Percentiles rank a stretch among this genome's conserved stretches.
phyloP scores from a whole-genome alignment of 1,140 invertebrate species.

The Psix sp. region DNA sequence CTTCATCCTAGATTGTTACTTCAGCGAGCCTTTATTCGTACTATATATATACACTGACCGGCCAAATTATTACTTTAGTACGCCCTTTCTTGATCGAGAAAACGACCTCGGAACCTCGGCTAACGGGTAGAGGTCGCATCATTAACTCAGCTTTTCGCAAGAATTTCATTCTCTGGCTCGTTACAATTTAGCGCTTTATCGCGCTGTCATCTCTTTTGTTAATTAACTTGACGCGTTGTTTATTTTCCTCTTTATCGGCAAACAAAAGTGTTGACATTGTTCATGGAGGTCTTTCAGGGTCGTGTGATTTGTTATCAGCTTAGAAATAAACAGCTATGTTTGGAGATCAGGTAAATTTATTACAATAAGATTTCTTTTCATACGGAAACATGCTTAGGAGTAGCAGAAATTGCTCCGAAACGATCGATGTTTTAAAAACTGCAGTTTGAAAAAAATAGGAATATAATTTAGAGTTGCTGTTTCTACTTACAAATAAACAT shows the following conservation, averaged over 20 bases:
- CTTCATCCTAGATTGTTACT: slow-evolving; percentile 58
- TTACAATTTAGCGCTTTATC: slow-evolving; percentile 49
- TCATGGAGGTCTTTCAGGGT: too few relatives aligned
- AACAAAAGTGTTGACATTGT: slow-evolving; percentile 9
- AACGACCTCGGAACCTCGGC: slow-evolving; percentile 48
- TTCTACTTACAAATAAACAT: too few relatives aligned
- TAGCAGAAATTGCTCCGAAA: too few relatives aligned
- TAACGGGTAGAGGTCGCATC: slow-evolving; percentile 53
- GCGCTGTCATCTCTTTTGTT: slow-evolving; percentile 31
- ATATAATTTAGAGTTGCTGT: too few relatives aligned
- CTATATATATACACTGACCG: slow-evolving; percentile 34
- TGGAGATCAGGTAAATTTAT: too few relatives aligned
- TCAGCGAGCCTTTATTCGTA: slow-evolving; percentile 45
- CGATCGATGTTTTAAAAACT: too few relatives aligned
- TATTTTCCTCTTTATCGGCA: slow-evolving; percentile 17
- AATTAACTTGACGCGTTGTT: slow-evolving; percentile 27
- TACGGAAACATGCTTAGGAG: too few relatives aligned
- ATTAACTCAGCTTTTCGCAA: slow-evolving; percentile 53
- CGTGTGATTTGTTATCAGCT: too few relatives aligned
- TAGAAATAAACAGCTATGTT: too few relatives aligned
- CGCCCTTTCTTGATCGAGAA: slow-evolving; percentile 35
- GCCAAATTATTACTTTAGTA: slow-evolving; percentile 55
- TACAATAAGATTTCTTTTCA: too few relatives aligned
- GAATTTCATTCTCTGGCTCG: slow-evolving; percentile 43
- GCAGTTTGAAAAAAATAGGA: too few relatives aligned